A percentile compares a stretch with the other conserved stretches of the same genome.
phyloP scores from a whole-genome alignment of 2,113 vertebrate genomes.

The Hippocampus abdominalis region DNA sequence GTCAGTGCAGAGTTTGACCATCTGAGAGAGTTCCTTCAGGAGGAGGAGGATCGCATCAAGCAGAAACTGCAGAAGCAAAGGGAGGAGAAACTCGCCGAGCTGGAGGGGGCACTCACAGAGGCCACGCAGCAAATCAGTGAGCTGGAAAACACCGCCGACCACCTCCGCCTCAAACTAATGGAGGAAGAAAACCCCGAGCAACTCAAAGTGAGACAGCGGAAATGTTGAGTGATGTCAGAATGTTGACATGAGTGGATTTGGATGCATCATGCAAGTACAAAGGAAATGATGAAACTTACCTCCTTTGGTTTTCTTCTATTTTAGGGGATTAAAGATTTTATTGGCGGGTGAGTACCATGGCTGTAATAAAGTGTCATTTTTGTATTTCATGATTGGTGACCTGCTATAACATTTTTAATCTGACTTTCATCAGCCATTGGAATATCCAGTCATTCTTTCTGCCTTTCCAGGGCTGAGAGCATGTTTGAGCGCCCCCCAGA shows the following conservation, averaged over 20 bases:
- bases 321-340: slow-evolving; percentile 72
- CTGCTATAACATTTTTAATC: neutral
- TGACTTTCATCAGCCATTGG: neutral
- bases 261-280: too few species aligned
- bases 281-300: neutral
- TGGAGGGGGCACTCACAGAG: slow-evolving; percentile 58
- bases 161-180: slow-evolving; percentile 49
- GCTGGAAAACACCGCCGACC: slow-evolving; percentile 44
- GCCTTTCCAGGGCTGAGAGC: slow-evolving; percentile 50
- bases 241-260: neutral
- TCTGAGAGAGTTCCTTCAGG: slow-evolving; percentile 59
- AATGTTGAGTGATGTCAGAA: neutral
- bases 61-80: slow-evolving; percentile 57
- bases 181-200: slow-evolving; percentile 68
- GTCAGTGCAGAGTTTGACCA: slow-evolving; percentile 53
- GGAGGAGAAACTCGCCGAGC: slow-evolving; percentile 54
- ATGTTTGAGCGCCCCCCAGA: slow-evolving; percentile 56
- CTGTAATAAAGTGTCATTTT: neutral
- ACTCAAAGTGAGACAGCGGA: slow-evolving; percentile 50
- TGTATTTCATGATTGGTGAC: neutral
- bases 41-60: slow-evolving; percentile 63
- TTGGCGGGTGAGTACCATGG: slow-evolving; percentile 61
- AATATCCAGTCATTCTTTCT: neutral
- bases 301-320: slow-evolving; percentile 34
- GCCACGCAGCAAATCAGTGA: slow-evolving; percentile 62